Evolutionary conservation across 2,113 vertebrate genomes (phyloP).

Genomic region (Ramphastos sulfuratus): DNA sequence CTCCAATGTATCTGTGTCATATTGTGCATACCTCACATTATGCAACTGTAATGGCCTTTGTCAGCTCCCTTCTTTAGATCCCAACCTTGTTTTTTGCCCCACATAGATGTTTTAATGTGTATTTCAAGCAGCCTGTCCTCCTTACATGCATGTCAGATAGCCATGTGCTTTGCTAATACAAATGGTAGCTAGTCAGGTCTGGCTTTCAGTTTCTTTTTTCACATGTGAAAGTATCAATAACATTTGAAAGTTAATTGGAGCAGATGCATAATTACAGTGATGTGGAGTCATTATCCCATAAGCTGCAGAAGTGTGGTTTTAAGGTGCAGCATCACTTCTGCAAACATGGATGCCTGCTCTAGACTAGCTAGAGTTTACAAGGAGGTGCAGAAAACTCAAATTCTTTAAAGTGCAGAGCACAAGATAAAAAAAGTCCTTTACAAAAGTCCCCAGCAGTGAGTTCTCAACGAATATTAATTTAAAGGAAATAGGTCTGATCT

Average conservation of each 20-base stretch:
- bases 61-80: background rate
- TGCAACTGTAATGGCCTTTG: background rate
- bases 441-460: background rate
- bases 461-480: background rate
- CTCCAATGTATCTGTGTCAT: background rate
- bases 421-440: background rate
- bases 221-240: background rate
- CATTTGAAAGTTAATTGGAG: background rate
- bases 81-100: background rate
- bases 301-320: background rate
- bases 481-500: background rate
- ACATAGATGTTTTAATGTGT: background rate
- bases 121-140: background rate
- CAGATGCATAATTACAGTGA: background rate
- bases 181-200: background rate
- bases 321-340: background rate
- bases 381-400: background rate
- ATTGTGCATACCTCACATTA: background rate
- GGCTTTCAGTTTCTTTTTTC: background rate
- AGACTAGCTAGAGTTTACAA: background rate
- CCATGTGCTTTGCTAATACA: background rate
- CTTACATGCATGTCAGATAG: background rate
- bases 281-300: background rate
- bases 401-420: background rate
- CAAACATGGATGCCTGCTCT: accelerated